These are phyloP conservation scores for Hormiphora californensis DNA, from an alignment of 37 sponge, comb jelly and placozoan genomes.

Conservation along the genomic window DNA sequence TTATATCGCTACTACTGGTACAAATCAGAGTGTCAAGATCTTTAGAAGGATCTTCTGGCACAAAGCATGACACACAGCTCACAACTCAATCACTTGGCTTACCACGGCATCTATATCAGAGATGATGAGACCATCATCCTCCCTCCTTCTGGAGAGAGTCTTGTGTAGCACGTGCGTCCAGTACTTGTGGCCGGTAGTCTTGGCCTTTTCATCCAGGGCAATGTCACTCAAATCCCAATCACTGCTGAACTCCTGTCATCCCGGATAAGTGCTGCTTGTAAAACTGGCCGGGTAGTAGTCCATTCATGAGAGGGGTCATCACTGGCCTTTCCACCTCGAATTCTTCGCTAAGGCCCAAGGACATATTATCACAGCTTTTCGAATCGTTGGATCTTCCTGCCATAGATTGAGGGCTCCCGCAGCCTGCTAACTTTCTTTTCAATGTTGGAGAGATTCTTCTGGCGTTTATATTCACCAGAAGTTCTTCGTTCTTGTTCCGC, in stretches of 20 bases:
- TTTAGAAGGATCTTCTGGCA: no score
- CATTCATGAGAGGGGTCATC: background rate
- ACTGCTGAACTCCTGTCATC: background rate
- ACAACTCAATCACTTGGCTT: no score
- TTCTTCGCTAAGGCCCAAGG: background rate
- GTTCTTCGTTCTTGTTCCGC: conserved; percentile 5
- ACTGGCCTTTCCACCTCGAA: background rate
- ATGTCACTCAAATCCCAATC: background rate
- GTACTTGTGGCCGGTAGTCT: conserved; percentile 10
- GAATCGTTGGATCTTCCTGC: background rate
- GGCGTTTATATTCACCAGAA: background rate
- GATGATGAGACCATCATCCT: background rate
- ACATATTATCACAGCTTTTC: background rate
- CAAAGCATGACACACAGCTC: no score
- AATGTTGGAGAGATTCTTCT: background rate
- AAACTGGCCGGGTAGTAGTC: background rate
- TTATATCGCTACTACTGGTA: no score
- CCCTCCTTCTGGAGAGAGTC: background rate
- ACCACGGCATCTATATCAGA: background rate
- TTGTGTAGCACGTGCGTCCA: background rate
- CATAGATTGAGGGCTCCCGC: background rate
- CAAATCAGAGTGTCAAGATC: no score
- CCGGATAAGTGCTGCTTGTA: background rate
- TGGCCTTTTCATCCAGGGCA: background rate
- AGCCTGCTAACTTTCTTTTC: background rate